Conservation (phyloP, 2,113 vertebrate genomes). For the Otolemur garnettii region DNA sequence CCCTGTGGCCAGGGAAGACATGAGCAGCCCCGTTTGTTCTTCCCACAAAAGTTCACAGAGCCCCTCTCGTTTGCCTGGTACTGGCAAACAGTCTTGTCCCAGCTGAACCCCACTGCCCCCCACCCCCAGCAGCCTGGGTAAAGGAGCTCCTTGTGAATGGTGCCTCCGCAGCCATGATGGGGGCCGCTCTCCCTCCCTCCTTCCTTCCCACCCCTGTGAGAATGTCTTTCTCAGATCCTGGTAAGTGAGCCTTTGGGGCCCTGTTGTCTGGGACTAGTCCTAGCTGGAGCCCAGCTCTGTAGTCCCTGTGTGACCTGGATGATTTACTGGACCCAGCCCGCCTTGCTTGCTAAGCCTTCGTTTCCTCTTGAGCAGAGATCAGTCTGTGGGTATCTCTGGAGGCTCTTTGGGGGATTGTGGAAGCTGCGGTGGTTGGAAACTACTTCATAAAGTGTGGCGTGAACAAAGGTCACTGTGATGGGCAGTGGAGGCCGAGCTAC, state of each 20-base stretch:
- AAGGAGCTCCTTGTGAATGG: not conserved
- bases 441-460: accelerated
- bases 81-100: not conserved
- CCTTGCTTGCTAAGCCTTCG: not conserved
- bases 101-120: not conserved
- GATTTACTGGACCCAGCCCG: accelerated
- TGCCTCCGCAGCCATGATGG: not conserved
- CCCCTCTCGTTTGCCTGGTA: accelerated
- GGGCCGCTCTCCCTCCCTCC: not conserved
- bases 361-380: not conserved
- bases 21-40: accelerated
- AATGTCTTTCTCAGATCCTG: not conserved
- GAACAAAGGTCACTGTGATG: not conserved
- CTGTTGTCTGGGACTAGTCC: not conserved
- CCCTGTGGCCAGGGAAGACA: not conserved
- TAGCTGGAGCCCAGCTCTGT: not conserved
- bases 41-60: accelerated
- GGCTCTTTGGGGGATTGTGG: not conserved
- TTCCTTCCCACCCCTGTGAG: not conserved
- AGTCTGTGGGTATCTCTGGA: not conserved
- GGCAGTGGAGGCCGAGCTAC: not conserved
- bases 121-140: not conserved
- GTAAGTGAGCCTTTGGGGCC: not conserved
- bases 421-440: not conserved
- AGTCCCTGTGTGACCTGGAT: not conserved